Conservation (phyloP, 2,888 invertebrate species). For the Macrophya annulata region DNA sequence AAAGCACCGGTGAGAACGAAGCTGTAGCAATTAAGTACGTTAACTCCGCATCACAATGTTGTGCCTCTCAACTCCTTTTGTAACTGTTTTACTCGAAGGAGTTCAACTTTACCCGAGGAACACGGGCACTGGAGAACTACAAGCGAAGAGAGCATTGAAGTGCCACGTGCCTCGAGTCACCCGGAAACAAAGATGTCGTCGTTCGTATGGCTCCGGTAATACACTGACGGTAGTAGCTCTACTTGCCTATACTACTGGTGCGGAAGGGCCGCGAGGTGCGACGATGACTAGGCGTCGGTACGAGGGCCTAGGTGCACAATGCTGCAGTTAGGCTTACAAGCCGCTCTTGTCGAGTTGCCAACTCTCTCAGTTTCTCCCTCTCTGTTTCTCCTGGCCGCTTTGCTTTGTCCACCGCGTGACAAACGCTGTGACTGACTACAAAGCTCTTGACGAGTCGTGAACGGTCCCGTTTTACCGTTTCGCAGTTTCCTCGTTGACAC, state of each 20-base stretch:
- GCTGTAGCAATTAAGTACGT: slow-evolving; percentile 70
- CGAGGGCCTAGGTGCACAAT: slow-evolving; percentile 65
- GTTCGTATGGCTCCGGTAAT: slow-evolving; percentile 62
- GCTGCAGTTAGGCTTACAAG: slow-evolving; percentile 76
- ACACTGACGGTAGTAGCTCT: slow-evolving; percentile 35
- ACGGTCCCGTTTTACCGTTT: slow-evolving; percentile 74
- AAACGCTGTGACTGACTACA: slow-evolving; percentile 63
- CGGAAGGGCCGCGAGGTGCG: slow-evolving; percentile 48
- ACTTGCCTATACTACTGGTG: background rate
- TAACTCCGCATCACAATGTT: slow-evolving; percentile 66
- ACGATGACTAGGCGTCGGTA: slow-evolving; percentile 43
- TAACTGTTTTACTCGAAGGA: slow-evolving; percentile 59
- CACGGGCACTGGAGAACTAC: slow-evolving; percentile 28
- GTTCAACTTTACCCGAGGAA: slow-evolving; percentile 58
- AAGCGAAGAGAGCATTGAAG: slow-evolving; percentile 58
- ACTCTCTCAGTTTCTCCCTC: slow-evolving; percentile 63
- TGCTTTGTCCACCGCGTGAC: slow-evolving; percentile 61
- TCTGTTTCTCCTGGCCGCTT: slow-evolving; percentile 55
- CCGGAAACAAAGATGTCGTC: slow-evolving; percentile 71
- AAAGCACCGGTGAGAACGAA: slow-evolving; percentile 61
- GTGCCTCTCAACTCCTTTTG: slow-evolving; percentile 63
- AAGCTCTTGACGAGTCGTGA: slow-evolving; percentile 64
- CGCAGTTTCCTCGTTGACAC: slow-evolving; percentile 66
- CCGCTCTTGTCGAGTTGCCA: slow-evolving; percentile 78
- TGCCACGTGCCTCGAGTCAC: slow-evolving; percentile 66